phyloP scores from a whole-genome alignment of 2,113 vertebrate genomes.

The Pagrus major region DNA sequence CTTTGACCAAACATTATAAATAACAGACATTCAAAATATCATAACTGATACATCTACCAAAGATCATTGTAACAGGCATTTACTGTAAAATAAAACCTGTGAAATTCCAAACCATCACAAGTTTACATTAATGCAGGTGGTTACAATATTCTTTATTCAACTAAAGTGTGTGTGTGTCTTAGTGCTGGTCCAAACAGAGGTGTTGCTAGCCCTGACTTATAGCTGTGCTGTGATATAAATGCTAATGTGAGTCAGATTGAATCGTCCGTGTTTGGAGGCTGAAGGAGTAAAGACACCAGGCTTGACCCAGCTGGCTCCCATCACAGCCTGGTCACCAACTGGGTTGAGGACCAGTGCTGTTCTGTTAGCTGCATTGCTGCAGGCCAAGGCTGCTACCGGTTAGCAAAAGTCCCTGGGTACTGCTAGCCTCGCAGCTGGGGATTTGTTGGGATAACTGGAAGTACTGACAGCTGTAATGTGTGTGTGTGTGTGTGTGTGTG shows the following conservation, averaged over 20 bases:
- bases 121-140: not conserved
- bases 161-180: conserved; percentile 18
- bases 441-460: conserved; percentile 59
- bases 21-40: conserved; percentile 21
- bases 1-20: conserved; percentile 24
- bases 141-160: conserved; percentile 22
- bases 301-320: conserved; percentile 31
- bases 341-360: conserved; percentile 27
- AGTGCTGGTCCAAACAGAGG: conserved; percentile 27
- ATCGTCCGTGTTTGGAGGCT: conserved; percentile 16
- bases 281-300: conserved; percentile 33
- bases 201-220: conserved; percentile 11
- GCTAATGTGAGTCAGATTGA: conserved; percentile 27
- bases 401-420: conserved; percentile 36
- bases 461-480: conserved; percentile 60
- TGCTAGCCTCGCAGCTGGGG: conserved; percentile 40
- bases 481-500: conserved; percentile 15
- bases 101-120: conserved; percentile 17
- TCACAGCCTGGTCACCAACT: conserved; percentile 41
- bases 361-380: conserved; percentile 22
- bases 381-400: conserved; percentile 52
- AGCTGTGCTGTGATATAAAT: conserved; percentile 9
- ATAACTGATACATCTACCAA: conserved; percentile 6
- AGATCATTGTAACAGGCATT: conserved; percentile 22
- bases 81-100: conserved; percentile 10